Conservation (phyloP, 1,140 invertebrate genomes). For the Anastrepha ludens region DNA sequence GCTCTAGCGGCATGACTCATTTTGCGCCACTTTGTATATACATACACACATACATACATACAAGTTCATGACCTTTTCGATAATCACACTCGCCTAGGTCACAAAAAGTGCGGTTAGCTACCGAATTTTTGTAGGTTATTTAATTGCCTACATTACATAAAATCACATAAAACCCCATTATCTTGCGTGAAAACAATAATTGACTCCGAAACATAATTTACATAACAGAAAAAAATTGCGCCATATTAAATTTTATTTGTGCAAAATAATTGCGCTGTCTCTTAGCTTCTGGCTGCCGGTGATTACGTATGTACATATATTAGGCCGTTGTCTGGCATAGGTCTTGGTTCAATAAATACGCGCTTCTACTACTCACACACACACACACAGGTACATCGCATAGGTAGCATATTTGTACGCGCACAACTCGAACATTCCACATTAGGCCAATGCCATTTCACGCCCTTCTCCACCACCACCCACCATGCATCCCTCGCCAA, state of each 20-base stretch:
- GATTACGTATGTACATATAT: not conserved
- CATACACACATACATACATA: no score
- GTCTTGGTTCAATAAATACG: conserved; percentile 39
- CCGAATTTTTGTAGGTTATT: not conserved
- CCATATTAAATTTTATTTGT: not conserved
- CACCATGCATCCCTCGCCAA: not conserved
- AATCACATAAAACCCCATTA: not conserved
- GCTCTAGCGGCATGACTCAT: no score
- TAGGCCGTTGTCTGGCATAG: not conserved
- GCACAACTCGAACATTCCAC: conserved; percentile 7
- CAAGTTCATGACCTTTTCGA: no score
- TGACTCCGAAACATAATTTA: not conserved
- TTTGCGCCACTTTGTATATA: no score
- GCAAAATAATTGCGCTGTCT: conserved; percentile 15
- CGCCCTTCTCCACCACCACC: not conserved
- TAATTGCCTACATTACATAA: not conserved
- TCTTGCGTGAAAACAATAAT: not conserved
- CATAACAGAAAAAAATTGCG: not conserved
- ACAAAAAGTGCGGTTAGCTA: no score
- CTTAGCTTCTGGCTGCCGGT: not conserved
- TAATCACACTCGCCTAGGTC: no score
- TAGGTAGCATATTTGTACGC: not conserved
- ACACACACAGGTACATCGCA: no score
- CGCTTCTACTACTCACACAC: not conserved
- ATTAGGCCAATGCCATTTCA: conserved; percentile 51